These are phyloP conservation scores for Sphaerophoria taeniata DNA, from an alignment of 2,888 invertebrate species.

Conservation along the genomic window DNA sequence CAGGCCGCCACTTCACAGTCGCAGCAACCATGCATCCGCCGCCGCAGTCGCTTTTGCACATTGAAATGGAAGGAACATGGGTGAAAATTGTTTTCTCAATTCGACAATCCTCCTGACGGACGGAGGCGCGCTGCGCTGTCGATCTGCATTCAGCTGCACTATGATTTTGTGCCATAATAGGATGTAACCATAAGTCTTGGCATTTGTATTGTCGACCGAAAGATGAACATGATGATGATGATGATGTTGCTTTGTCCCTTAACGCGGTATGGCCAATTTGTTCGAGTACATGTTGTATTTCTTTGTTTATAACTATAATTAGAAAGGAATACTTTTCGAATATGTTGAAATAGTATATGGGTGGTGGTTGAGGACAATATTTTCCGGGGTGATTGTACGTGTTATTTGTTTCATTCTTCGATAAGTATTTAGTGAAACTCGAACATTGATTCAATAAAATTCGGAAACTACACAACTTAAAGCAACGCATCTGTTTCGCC, in stretches of 20 bases:
- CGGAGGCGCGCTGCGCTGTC: slow-evolving; percentile 24
- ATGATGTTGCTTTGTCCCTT: slow-evolving; percentile 55
- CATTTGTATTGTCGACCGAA: slow-evolving; percentile 37
- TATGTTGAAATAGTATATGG: neutral
- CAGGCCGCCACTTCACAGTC: neutral
- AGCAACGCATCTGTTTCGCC: too few relatives aligned
- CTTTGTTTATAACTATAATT: slow-evolving; percentile 65
- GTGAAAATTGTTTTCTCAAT: slow-evolving; percentile 73
- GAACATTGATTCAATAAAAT: too few relatives aligned
- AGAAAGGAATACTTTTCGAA: slow-evolving; percentile 37
- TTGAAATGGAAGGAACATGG: slow-evolving; percentile 61
- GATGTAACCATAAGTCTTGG: slow-evolving; percentile 50
- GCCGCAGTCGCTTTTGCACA: too few relatives aligned
- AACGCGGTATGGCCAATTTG: neutral
- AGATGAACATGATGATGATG: slow-evolving; percentile 32
- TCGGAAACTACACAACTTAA: too few relatives aligned
- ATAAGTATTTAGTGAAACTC: neutral
- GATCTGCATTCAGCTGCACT: slow-evolving; percentile 65
- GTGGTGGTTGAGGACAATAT: neutral
- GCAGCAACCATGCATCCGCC: neutral
- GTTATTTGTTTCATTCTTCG: neutral
- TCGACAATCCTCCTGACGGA: slow-evolving; percentile 53
- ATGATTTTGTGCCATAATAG: slow-evolving; percentile 74
- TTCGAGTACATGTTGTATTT: neutral
- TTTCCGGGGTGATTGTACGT: slow-evolving; percentile 49